Conservation (phyloP, 2,113 vertebrate genomes). For the Falco punctatus region DNA sequence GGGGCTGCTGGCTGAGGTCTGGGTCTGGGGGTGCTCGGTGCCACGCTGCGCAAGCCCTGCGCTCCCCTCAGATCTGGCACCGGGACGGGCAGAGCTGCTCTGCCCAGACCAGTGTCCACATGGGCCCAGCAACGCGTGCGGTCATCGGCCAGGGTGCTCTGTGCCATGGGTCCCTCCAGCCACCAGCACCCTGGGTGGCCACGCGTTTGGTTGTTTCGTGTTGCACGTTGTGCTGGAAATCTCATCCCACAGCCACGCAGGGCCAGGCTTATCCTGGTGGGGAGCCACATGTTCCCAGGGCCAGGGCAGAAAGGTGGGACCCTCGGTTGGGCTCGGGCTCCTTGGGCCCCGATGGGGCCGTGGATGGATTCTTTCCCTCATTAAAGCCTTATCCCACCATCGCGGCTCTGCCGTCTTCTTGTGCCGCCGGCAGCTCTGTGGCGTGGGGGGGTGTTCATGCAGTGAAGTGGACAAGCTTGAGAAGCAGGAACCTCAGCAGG, state of each 20-base stretch:
- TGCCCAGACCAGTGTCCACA: rapidly evolving
- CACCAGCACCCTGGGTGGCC: too few species aligned
- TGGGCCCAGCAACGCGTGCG: background rate
- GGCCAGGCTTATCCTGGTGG: background rate
- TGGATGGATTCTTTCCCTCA: background rate
- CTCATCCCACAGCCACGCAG: background rate
- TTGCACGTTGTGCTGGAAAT: background rate
- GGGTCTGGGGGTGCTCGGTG: background rate
- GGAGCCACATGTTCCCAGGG: background rate
- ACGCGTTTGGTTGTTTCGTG: too few species aligned
- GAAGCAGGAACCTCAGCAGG: too few species aligned
- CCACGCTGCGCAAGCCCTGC: too few species aligned
- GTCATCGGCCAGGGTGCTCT: background rate
- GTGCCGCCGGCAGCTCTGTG: background rate
- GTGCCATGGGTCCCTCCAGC: background rate
- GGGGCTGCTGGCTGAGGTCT: background rate
- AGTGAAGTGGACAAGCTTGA: too few species aligned
- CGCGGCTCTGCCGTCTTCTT: background rate
- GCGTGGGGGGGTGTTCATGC: too few species aligned
- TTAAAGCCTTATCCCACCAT: background rate
- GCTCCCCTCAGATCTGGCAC: background rate
- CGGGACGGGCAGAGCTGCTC: rapidly evolving
- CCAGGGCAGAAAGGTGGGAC: background rate
- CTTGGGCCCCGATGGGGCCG: too few species aligned
- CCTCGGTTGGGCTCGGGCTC: background rate